Conservation (phyloP, 2,113 vertebrate genomes). For the Thamnaconus septentrionalis region DNA sequence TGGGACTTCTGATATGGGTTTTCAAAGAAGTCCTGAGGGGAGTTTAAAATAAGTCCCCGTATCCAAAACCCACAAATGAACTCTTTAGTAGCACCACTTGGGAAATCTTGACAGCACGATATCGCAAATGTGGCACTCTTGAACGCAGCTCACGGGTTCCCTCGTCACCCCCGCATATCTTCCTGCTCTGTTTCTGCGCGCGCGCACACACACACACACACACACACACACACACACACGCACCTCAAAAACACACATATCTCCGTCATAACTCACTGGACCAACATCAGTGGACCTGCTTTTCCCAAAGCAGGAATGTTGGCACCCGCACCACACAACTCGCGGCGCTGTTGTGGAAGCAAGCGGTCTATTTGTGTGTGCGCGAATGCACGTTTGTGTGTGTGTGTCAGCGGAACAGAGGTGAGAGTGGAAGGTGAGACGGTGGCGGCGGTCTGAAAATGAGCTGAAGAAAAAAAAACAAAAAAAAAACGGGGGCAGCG, state of each 20-base stretch:
- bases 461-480: constrained; percentile 5
- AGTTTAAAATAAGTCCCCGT: too few species aligned
- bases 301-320: constrained; percentile 61
- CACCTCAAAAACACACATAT: constrained; percentile 1
- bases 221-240: background rate
- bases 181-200: background rate
- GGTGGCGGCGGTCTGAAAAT: constrained; percentile 7
- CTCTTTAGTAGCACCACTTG: too few species aligned
- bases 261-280: constrained; percentile 35
- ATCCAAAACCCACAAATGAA: too few species aligned
- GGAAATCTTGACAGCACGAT: background rate
- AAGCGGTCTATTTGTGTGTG: constrained; percentile 2
- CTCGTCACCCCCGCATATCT: background rate
- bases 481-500: background rate
- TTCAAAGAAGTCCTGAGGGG: too few species aligned
- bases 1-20: too few species aligned
- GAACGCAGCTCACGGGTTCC: background rate
- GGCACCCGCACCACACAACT: constrained; percentile 47
- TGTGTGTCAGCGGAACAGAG: constrained; percentile 20
- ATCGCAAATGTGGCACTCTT: background rate
- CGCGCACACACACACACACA: background rate
- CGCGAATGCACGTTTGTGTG: too few species aligned
- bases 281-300: constrained; percentile 37
- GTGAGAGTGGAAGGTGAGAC: constrained; percentile 28
- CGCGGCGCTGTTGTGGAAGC: constrained; percentile 33